Evolutionary conservation across 2,113 vertebrate species (phyloP).

Genomic region (Microtus montanus): DNA sequence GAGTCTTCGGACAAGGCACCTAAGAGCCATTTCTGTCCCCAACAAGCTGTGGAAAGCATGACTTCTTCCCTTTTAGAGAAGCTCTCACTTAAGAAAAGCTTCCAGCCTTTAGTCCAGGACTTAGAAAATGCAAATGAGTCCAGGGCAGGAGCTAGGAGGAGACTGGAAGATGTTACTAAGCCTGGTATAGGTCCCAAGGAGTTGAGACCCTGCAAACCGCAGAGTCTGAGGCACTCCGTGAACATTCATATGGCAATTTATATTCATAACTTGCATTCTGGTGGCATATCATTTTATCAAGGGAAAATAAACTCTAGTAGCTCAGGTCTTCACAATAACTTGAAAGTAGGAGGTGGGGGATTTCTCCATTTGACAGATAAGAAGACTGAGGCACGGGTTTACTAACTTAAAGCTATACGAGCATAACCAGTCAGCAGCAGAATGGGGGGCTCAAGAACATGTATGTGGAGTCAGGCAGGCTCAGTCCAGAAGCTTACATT

Average conservation of each 20-base stretch:
- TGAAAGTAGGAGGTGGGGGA: background rate
- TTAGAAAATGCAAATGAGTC: background rate
- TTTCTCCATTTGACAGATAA: background rate
- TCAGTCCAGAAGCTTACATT: background rate
- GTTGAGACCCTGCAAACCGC: background rate
- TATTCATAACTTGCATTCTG: constrained; percentile 35
- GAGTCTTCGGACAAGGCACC: background rate
- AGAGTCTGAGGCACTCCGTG: background rate
- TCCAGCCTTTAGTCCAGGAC: background rate
- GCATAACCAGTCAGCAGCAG: background rate
- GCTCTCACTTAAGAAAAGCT: background rate
- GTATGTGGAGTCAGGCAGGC: background rate
- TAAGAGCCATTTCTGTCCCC: background rate
- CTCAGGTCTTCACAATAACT: background rate
- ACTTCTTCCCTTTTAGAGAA: background rate
- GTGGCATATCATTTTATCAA: background rate
- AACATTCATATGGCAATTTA: background rate
- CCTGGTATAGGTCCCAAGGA: background rate
- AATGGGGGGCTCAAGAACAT: background rate
- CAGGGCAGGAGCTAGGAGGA: rapidly evolving
- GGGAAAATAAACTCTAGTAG: background rate
- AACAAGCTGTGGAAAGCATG: background rate
- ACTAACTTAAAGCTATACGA: background rate
- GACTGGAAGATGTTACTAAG: background rate
- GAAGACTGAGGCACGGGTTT: background rate